phyloP scores from a whole-genome alignment of 2,888 invertebrate species.

The Patella caerulea region DNA sequence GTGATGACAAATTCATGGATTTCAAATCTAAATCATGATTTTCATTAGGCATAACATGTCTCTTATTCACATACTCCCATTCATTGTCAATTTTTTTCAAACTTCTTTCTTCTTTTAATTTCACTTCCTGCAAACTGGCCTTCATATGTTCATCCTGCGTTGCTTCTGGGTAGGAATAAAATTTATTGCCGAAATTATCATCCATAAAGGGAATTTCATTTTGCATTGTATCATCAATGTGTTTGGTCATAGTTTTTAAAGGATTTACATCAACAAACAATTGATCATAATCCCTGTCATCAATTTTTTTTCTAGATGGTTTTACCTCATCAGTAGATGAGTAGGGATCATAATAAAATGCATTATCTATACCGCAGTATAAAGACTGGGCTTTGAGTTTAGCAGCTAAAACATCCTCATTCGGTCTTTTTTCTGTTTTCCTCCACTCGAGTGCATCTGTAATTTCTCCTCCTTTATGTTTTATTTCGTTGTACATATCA shows the following conservation, averaged over 20 bases:
- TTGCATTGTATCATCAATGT: too few species aligned
- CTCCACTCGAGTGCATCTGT: conserved; percentile 36
- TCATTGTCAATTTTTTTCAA: conserved; percentile 39
- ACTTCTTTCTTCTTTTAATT: conserved; percentile 24
- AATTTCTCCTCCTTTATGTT: conserved; percentile 23
- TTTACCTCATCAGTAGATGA: conserved; percentile 14
- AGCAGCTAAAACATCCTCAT: background rate
- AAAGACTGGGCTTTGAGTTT: background rate
- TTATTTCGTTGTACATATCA: conserved; percentile 31
- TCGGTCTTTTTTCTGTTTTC: conserved; percentile 11
- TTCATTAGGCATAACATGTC: conserved; percentile 21
- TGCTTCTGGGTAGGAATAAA: conserved; percentile 30
- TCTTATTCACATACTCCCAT: conserved; percentile 50
- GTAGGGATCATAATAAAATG: background rate
- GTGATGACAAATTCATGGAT: too few species aligned
- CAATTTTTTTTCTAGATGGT: background rate
- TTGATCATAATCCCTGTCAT: background rate
- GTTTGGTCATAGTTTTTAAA: background rate
- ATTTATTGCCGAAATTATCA: conserved; percentile 6
- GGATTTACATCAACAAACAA: background rate
- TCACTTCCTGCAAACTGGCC: conserved; percentile 47
- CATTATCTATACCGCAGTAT: conserved; percentile 13
- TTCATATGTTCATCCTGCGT: conserved; percentile 50
- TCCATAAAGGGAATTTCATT: conserved; percentile 10
- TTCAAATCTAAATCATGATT: too few species aligned